Conservation (phyloP, 2,113 vertebrate genomes). For the Bos javanicus region DNA sequence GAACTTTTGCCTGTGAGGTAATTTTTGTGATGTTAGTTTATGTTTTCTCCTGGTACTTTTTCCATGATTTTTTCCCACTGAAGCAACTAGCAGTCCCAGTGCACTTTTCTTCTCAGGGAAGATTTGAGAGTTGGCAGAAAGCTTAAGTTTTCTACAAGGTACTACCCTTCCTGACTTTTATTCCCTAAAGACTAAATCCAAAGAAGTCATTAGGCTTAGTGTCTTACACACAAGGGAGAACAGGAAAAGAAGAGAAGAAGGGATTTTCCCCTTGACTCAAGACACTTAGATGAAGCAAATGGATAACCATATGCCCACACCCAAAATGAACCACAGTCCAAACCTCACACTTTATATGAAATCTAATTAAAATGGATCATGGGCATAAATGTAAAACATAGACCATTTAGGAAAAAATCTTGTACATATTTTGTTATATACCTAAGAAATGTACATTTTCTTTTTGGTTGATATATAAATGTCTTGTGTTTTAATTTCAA, state of each 20-base stretch:
- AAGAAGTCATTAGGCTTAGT: not conserved
- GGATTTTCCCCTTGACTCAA: not conserved
- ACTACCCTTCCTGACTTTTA: not conserved
- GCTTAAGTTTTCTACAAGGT: not conserved
- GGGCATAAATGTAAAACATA: not conserved
- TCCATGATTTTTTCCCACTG: not conserved
- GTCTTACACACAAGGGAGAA: not conserved
- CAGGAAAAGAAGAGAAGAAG: not conserved
- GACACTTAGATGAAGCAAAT: not conserved
- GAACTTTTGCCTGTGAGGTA: not conserved
- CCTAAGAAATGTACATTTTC: not conserved
- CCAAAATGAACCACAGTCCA: not conserved
- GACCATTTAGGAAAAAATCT: not conserved
- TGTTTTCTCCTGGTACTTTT: not conserved
- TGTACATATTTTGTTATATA: not conserved
- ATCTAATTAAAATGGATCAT: not conserved
- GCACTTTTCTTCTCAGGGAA: not conserved
- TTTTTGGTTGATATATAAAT: not conserved
- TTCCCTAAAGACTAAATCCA: no score
- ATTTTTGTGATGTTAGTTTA: not conserved
- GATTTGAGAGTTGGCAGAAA: not conserved
- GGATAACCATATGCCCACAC: not conserved
- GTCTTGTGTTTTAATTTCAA: not conserved
- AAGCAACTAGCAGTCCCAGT: not conserved
- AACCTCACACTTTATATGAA: not conserved